Base-by-base conservation (phyloP, 2,797 vertebrate species). In the Danio albolineatus region DNA sequence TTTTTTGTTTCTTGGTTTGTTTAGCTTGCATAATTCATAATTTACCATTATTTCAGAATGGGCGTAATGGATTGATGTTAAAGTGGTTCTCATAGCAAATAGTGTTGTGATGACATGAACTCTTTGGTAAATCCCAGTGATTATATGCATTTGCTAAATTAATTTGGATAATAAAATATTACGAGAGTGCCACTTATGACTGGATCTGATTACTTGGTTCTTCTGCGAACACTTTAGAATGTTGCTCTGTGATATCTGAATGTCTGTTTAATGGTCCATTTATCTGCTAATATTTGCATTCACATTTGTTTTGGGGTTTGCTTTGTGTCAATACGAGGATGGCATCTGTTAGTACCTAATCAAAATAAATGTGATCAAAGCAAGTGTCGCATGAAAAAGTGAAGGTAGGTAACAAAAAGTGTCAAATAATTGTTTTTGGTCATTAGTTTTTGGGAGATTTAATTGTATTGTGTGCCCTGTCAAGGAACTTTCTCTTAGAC, bases 151-250 rank as follows among this genome's bases (percentile, higher is more conserved):
- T 72, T 67, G 69, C 73, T 53, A 66, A 78, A 83, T 78, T 72
- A 51, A 75, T 59, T n/a, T 21, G 46, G 46, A 28, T 80, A 51
- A 80, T 82, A 48, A 77, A 76, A 76, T 57, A 79, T 38, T 73
- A 84, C 49, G 62, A 61, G 65, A 72, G 57, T 60, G 28, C 59
- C 59, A 39, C 46, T 75, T 12, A 54, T 14, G n/a, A 36, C 17
- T 62, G 12, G 49, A 17, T 48, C 16, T 2, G 1, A 61, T 61
- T 61, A 61, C 21, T 4, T 61, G 0, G n/a, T 13, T 61, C 39
- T 62, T 51, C 57, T 62, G 57, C 28, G 39, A 51, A 74, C 19
- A 46, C 44, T 19, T 19, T 8, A 19, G 6, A 62, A 51, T 62
- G 73, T 16, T 60, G 48, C 6, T 12, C 6, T 48, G 53, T 38